phyloP scores from a whole-genome alignment of 1,140 invertebrate species.

The Akabosia matsudoensis region DNA sequence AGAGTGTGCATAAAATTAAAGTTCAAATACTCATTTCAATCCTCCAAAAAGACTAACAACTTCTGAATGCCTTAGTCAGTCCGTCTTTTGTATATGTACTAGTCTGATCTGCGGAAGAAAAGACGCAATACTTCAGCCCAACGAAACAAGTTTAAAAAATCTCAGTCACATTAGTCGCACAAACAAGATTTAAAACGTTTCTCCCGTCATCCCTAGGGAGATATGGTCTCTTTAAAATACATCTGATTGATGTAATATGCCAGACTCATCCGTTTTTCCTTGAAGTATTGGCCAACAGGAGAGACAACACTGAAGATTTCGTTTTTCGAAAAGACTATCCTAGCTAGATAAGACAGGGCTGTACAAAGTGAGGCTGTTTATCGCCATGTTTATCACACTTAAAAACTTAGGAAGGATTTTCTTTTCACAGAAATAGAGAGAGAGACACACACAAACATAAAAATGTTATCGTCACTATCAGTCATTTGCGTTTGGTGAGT shows the following conservation, averaged over 20 bases:
- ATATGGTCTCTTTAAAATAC: conserved; percentile 1
- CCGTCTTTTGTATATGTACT: too few relatives aligned
- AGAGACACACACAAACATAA: background rate
- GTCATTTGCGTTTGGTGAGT: background rate
- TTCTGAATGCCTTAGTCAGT: too few relatives aligned
- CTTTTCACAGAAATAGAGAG: background rate
- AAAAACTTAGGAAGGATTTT: background rate
- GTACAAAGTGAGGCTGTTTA: background rate
- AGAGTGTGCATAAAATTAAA: too few relatives aligned
- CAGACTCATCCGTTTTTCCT: conserved; percentile 10
- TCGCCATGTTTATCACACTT: background rate
- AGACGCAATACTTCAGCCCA: background rate
- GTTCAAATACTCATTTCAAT: too few relatives aligned
- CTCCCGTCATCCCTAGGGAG: background rate
- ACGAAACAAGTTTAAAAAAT: too few relatives aligned
- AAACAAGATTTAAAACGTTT: background rate
- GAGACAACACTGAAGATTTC: background rate
- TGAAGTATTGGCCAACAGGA: background rate
- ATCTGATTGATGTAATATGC: conserved; percentile 22
- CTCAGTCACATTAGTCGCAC: background rate
- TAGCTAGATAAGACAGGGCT: too few relatives aligned
- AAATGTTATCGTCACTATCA: background rate
- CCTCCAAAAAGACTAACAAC: too few relatives aligned
- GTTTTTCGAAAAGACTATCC: too few relatives aligned
- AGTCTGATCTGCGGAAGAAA: too few relatives aligned